Evolutionary conservation across 2,888 invertebrate genomes (phyloP), one percentile per base, ranked within the genome.

Genomic region (Frankliniella fusca): DNA sequence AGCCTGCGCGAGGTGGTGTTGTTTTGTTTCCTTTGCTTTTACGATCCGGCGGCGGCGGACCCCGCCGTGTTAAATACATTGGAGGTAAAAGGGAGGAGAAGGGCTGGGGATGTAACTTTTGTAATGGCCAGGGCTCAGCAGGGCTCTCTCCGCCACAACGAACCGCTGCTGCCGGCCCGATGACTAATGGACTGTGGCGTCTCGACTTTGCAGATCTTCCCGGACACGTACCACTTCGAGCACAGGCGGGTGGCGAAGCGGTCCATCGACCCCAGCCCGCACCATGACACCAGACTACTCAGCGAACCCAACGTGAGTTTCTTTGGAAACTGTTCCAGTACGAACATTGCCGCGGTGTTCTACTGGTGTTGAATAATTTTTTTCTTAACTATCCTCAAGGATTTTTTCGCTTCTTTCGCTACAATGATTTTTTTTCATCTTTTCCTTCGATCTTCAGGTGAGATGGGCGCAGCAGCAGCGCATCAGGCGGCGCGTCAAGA

Each of bases 141-240:
- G 10, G 15, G 15, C 54, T 20, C 54, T 5, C 54, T 12, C 15
- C 54, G 54, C 54, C 18, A 8, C 54, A 1, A 18, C 54, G 2
- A 15, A 54, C 54, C 2, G 18, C 15, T 50, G 50, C 15, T 50
- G 54, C 54, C 38, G 11, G 8, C 54, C 18, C 54, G 7, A 9
- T 23, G 70, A 23, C 61, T 61, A 18, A 61, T 18, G 61, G 11
- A 82, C n/a, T 27, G 65, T 79, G 20, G 48, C 48, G 38, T 81
- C 7, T 80, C 79, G 18, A 38, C 38, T 38, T 90, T 92, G 61
- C 92, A 97, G 97, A 97, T 97, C 88, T 93, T 96, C 88, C 93
- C 92, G 86, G 93, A 95, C 88, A 93, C 94, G 89, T 97, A 94
- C 89, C 95, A 95, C 88, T 94, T 97, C 88, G 92, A 93, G 86